Percentiles rank a stretch among this genome's conserved stretches.
These are phyloP conservation scores for Ferrisia virgata DNA, from an alignment of 2,888 invertebrate genomes.

Conservation along the genomic window DNA sequence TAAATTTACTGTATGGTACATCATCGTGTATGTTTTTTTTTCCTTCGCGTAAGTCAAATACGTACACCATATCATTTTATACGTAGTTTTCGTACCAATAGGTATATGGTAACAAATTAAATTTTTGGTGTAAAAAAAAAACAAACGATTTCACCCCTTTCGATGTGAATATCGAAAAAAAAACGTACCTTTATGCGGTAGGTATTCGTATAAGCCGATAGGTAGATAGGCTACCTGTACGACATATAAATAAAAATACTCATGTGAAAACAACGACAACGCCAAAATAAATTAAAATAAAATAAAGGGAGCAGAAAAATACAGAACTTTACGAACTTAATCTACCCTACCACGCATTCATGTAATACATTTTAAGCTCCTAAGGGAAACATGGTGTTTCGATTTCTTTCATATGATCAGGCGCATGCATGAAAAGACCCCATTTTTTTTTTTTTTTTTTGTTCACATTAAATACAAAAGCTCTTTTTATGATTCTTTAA, in stretches of 20 bases:
- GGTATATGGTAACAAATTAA: background rate
- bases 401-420: slow-evolving; percentile 25
- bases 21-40: background rate
- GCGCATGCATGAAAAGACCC: slow-evolving; percentile 24
- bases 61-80: background rate
- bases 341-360: slow-evolving; percentile 20
- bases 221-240: background rate
- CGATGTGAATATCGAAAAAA: background rate
- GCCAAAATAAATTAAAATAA: slow-evolving; percentile 30
- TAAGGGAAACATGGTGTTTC: slow-evolving; percentile 14
- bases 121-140: background rate
- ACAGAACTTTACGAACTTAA: slow-evolving; percentile 27
- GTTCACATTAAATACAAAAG: slow-evolving; percentile 10
- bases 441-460: slow-evolving; percentile 14
- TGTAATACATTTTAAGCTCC: slow-evolving; percentile 31
- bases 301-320: slow-evolving; percentile 30
- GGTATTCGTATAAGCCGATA: background rate
- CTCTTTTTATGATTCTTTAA: slow-evolving; percentile 24
- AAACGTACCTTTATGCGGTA: background rate
- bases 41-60: background rate
- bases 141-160: background rate
- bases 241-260: background rate
- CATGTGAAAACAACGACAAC: slow-evolving; percentile 21
- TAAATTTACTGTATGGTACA: background rate
- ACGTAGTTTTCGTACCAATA: background rate